Conservation (phyloP, 2,888 invertebrate species). For the Melipona beecheii region DNA sequence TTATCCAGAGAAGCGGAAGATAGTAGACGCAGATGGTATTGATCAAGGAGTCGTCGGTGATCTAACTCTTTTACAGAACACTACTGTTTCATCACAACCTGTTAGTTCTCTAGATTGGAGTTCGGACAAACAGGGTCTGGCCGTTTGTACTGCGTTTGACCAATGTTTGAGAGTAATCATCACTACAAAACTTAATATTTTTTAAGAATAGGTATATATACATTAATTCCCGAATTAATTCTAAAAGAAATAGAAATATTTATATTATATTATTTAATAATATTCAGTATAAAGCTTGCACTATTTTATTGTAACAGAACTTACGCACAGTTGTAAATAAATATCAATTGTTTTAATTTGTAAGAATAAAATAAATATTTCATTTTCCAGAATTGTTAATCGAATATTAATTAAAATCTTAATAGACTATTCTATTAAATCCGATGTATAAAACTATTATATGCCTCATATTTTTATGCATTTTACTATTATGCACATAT, state of each 20-base stretch:
- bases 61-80: constrained; percentile 91
- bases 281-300: background rate
- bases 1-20: constrained; percentile 92
- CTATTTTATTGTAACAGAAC: background rate
- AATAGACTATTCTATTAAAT: too few relatives aligned
- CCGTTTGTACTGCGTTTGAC: constrained; percentile 96
- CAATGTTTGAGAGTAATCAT: constrained; percentile 94
- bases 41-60: constrained; percentile 91
- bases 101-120: constrained; percentile 96
- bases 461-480: too few relatives aligned
- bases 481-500: too few relatives aligned
- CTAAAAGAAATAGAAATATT: background rate
- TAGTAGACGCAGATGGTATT: constrained; percentile 89
- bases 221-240: background rate
- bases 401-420: too few relatives aligned
- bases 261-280: background rate
- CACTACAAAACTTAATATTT: constrained; percentile 93
- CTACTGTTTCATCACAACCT: constrained; percentile 93
- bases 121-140: constrained; percentile 94
- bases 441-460: too few relatives aligned
- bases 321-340: constrained; percentile 23
- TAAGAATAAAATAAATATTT: background rate
- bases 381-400: background rate
- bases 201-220: constrained; percentile 78
- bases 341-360: background rate